Base-by-base conservation (phyloP, 2,888 invertebrate genomes). In the Isoperla grammatica region DNA sequence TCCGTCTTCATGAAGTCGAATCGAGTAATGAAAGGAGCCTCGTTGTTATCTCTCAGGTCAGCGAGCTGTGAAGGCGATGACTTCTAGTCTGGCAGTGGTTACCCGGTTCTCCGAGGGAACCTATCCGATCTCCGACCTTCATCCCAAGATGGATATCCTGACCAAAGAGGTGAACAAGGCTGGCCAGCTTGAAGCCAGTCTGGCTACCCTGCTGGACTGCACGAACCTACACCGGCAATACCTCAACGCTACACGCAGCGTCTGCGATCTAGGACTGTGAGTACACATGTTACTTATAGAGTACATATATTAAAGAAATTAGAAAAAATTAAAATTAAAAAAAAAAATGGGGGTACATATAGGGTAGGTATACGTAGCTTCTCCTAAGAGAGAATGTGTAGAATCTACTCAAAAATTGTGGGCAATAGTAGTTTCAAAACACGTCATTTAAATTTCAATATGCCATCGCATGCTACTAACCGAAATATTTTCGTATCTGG, bases 161-260 rank as follows among this genome's bases (percentile, higher is more conserved):
- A 81, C 83, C 67, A 88, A 85, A 64, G 88, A 90, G 71, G 83
- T 93, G 62, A 88, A 88, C 70, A 81, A 85, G 65, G 87, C 90
- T 67, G 87, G 88, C 74, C 80, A 85, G 42, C 66, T 70, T 60
- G 67, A 70, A 35, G 70, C 77, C n/a, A 74, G 79, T 57, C 73
- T 85, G 45, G 82, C 83, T 1, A 83, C 88, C 1, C 79, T 88
- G 62, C 85, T 94, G 22, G 90, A 93, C 73, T 95, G 95, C 72
- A 86, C 87, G 69, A 84, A 83, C 65, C 82, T 94, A 66, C 88
- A 95, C 72, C 83, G 86, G 11, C 88, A 90, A 74, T 95, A 94
- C 75, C 79, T 89, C 68, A 80, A 83, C 48, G 90, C 89, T 12
- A 85, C 91, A 2, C 80, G 87, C 57, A 88, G 91, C 13, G 80